Evolutionary conservation across 2,797 vertebrate genomes (phyloP).

Genomic region (Enteromius paludinosus): DNA sequence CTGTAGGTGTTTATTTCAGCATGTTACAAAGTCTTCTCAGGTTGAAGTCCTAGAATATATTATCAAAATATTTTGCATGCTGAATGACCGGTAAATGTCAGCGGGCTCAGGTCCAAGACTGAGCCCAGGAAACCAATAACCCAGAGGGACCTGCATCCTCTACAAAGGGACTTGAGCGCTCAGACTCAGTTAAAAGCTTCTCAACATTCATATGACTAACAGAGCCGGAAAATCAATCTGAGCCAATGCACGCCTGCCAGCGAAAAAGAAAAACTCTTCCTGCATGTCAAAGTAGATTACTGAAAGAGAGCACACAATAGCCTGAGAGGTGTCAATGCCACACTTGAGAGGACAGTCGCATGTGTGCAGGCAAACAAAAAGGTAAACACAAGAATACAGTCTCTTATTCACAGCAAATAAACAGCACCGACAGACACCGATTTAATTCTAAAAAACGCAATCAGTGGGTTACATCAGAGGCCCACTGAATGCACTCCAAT

Average conservation of each 20-base stretch:
- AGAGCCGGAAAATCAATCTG: slow-evolving; percentile 36
- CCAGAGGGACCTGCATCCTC: slow-evolving; percentile 8
- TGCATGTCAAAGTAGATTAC: slow-evolving; percentile 39
- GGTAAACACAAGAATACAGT: background rate
- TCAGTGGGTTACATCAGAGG: background rate
- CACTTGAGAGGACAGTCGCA: slow-evolving; percentile 10
- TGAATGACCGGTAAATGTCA: background rate
- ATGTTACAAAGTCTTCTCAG: background rate
- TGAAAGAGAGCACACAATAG: slow-evolving; percentile 25
- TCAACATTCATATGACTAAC: slow-evolving; percentile 36
- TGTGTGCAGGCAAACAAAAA: slow-evolving; percentile 13
- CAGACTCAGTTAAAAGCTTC: slow-evolving; percentile 37
- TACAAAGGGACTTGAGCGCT: slow-evolving; percentile 20
- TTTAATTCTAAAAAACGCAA: background rate
- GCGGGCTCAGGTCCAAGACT: background rate
- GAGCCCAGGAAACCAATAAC: slow-evolving; percentile 11
- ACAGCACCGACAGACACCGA: background rate
- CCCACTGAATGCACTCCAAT: background rate
- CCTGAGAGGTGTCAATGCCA: slow-evolving; percentile 35
- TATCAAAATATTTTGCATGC: background rate
- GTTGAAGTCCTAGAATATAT: background rate
- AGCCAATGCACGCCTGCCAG: slow-evolving; percentile 30
- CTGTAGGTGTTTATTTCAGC: background rate
- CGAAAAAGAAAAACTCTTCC: slow-evolving; percentile 25
- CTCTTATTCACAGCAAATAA: slow-evolving; percentile 13